Percentiles rank a stretch among this genome's conserved stretches.
Conservation (phyloP, 2,888 invertebrate genomes). For the Amiota communis region DNA sequence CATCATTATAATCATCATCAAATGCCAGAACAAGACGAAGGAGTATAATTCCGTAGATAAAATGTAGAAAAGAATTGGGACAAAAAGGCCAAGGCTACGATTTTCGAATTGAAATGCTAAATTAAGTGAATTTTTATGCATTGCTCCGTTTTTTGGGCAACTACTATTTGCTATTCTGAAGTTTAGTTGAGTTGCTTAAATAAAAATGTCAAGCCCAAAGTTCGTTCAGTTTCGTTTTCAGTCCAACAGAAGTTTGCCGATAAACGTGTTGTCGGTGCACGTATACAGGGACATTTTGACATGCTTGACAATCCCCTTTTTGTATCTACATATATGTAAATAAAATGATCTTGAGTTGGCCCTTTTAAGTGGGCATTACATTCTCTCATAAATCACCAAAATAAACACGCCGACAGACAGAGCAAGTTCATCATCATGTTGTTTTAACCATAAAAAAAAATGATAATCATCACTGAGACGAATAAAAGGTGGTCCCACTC, state of each 20-base stretch:
- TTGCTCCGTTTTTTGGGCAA: constrained; percentile 59
- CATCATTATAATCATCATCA: constrained; percentile 49
- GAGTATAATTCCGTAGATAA: neutral
- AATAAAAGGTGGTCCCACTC: too few species aligned
- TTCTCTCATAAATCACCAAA: neutral
- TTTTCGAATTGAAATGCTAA: constrained; percentile 58
- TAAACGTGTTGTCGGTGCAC: constrained; percentile 37
- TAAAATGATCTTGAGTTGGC: neutral
- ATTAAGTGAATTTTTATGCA: constrained; percentile 70
- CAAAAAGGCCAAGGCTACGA: constrained; percentile 33
- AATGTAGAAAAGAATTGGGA: constrained; percentile 7
- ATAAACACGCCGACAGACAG: neutral
- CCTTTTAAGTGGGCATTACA: constrained; percentile 5
- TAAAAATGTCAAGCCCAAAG: constrained; percentile 64
- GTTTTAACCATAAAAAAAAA: too few species aligned
- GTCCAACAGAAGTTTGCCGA: constrained; percentile 15
- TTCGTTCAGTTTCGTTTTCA: constrained; percentile 24
- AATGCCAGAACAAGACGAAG: constrained; percentile 43
- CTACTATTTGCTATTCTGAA: neutral
- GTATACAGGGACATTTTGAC: neutral
- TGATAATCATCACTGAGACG: too few species aligned
- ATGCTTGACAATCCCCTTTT: neutral
- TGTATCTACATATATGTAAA: neutral
- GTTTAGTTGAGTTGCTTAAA: constrained; percentile 49
- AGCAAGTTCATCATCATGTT: constrained; percentile 7